Base-by-base conservation (phyloP, 2,113 vertebrate species). In the Nycticryphes semicollaris region DNA sequence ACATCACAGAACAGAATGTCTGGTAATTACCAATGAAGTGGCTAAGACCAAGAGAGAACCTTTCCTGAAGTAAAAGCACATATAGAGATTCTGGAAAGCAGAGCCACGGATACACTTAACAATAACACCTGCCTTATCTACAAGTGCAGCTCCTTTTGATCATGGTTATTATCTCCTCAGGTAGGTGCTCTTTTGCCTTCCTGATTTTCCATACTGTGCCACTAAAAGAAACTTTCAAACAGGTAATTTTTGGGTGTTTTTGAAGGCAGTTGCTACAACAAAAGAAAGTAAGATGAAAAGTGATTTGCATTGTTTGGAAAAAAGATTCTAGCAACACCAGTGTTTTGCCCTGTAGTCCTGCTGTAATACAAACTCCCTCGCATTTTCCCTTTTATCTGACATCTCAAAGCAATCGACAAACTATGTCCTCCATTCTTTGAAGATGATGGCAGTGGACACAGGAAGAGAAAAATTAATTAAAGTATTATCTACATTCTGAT, bases 161-260 rank as follows among this genome's bases (percentile, higher is more conserved):
- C 90, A 95, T 7, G 23, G 85, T 92, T 94, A 94, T 96, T 94
- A 94, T 90, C 94, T 89, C 88, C 75, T 68, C 64, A 78, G 75
- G 93, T 28, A 88, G 59, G 72, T 94, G 93, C 83, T 96, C 83
- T 84, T 94, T 96, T 86, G 56, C 88, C 75, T 81, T 86, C 51
- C 11, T 72, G 35, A 75, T 90, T 93, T 94, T 90, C 68, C 50
- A 51, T 35, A 81, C 69, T 48, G 30, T 56, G 47, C 17, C 67
- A 84, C 83, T 92, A 90, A 96, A 93, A 90, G 20, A 84, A 18
- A 33, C 24, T 59, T 33, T 69, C 43, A 64, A 51, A 60, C 35
- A 77, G 37, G 48, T 8, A 63, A 17, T 25, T 3, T 77, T 81
- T 72, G 54, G 14, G 15, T 15, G 16, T 14, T 43, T 84, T 92